Evolutionary conservation across 2,113 vertebrate genomes (phyloP), one percentile per base, ranked within the genome.

Genomic region (Hemichromis elongatus): DNA sequence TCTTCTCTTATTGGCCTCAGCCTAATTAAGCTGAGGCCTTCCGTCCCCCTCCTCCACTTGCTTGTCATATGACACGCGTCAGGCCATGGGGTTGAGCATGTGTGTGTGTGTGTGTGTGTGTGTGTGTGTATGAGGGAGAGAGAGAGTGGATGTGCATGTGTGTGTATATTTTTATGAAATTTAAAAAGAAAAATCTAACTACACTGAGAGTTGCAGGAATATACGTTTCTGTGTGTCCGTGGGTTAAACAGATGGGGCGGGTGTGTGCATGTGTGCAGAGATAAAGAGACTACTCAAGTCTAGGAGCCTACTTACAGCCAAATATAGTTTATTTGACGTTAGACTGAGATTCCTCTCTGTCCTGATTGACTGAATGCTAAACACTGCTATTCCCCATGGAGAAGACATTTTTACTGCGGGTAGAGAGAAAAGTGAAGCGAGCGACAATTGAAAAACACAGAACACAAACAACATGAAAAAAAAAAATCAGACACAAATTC

Each of bases 1-100:
- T 95, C 93, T 92, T 93, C 55, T 86, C 84, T 88, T 59, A 91
- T 82, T 92, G 89, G 87, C 73, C 83, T 92, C 66, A 56, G 88
- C 79, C 57, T 94, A 93, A 94, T 93, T 90, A 94, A 90, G 63
- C 80, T 12, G 40, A 77, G 61, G 26, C 70, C 83, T 63, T 85
- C 86, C 66, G 80, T 8, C 50, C 45, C 61, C 87, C 85, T 87
- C 81, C 86, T 70, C 75, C 73, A 86, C 61, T 59, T 54, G 53
- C 42, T 19, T 21, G 56, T 86, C 87, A 88, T 75, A 88, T 86
- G 88, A 91, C 80, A 56, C 63, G 70, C 79, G 82, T 30, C 50
- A 77, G 80, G 59, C 59, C 59, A 45, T 5, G 42, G 28, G 63
- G 82, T 47, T 77, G 59, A 63, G n/a, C 19, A 5, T 6, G 28